phyloP scores from a whole-genome alignment of 1,140 invertebrate genomes.

The Nasonia longicornis region DNA sequence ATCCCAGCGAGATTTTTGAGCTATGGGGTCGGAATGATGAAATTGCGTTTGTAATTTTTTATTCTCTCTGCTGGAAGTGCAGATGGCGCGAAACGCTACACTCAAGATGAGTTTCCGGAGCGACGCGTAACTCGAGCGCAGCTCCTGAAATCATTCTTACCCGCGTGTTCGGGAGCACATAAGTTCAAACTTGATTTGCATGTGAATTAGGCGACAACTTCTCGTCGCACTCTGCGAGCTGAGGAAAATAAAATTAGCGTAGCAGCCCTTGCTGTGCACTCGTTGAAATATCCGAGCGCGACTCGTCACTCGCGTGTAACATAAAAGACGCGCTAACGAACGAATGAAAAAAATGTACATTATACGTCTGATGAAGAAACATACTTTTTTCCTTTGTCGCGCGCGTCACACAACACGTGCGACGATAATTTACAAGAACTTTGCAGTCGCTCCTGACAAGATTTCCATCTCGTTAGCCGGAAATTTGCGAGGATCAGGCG shows the following conservation, averaged over 20 bases:
- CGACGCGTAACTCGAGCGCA: neutral
- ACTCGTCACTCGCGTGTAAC: too few species aligned
- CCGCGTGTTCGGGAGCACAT: neutral
- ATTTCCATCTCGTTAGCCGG: neutral
- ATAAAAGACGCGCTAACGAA: neutral
- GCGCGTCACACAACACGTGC: too few species aligned
- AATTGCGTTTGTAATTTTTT: too few species aligned
- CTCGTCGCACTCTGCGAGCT: neutral
- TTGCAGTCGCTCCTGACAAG: neutral
- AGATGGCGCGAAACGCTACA: neutral
- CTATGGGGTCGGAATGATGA: neutral
- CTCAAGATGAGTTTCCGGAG: neutral
- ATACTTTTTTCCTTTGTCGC: too few species aligned
- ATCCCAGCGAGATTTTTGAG: neutral
- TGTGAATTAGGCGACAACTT: neutral
- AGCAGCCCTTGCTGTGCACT: too few species aligned
- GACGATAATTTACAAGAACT: neutral
- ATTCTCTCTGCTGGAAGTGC: too few species aligned
- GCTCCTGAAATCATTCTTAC: neutral
- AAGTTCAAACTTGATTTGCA: slow-evolving; percentile 10
- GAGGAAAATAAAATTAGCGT: slow-evolving; percentile 10
- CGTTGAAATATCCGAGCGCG: neutral
- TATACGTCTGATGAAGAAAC: too few species aligned
- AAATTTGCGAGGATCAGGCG: neutral
- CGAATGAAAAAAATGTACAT: too few species aligned